Conservation (phyloP, 2,113 vertebrate species). For the Nipponia nippon region DNA sequence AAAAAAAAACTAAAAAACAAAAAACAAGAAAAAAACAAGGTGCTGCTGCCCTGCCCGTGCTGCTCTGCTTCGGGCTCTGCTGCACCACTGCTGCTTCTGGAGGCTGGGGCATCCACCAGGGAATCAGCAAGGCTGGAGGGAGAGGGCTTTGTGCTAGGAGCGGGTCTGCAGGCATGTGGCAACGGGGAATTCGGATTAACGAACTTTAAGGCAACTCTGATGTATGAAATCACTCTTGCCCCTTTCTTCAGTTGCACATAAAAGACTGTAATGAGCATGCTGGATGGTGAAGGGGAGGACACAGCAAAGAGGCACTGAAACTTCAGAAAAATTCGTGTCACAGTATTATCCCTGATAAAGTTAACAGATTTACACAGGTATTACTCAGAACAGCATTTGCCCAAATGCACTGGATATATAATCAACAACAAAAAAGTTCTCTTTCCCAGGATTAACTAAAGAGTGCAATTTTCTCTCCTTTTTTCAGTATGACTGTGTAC, state of each 20-base stretch:
- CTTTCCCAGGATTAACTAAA: conserved; percentile 38
- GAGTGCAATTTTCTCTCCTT: neutral
- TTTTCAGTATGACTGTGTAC: conserved; percentile 37
- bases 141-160: neutral
- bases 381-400: neutral
- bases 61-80: neutral
- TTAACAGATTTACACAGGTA: neutral
- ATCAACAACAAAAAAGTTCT: neutral
- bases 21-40: no score
- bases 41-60: neutral
- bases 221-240: neutral
- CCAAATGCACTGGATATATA: neutral
- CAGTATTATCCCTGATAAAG: neutral
- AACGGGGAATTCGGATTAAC: neutral
- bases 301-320: neutral
- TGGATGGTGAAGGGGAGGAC: neutral
- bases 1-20: neutral
- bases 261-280: neutral
- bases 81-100: neutral
- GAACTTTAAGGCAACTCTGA: neutral
- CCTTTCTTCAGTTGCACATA: neutral
- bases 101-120: neutral
- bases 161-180: neutral
- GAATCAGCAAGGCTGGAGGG: neutral
- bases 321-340: neutral